Evolutionary conservation across 2,797 vertebrate species (phyloP).

Genomic region (Thamnophis elegans): DNA sequence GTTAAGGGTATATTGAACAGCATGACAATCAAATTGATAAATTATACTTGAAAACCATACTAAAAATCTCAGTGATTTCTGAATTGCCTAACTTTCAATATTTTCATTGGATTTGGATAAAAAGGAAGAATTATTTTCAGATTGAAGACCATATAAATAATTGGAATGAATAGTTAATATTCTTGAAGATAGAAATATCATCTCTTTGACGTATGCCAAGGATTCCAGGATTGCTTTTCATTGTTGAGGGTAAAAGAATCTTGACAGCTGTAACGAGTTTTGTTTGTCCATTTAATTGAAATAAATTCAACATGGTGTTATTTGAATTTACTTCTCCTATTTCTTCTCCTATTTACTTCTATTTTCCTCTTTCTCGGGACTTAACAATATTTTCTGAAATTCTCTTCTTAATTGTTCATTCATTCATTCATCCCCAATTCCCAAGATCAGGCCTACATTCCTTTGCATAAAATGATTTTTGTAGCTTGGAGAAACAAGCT

Average conservation of each 20-base stretch:
- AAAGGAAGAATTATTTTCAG: not conserved
- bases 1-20: not conserved
- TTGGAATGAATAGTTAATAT: not conserved
- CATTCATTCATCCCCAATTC: not conserved
- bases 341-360: not conserved
- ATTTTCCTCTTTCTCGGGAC: not conserved
- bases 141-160: not conserved
- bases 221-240: not conserved
- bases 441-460: not conserved
- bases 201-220: not conserved
- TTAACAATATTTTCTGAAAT: not conserved
- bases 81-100: not conserved
- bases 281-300: not conserved
- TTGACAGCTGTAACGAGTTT: not conserved
- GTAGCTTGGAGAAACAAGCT: not conserved
- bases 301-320: not conserved
- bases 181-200: not conserved
- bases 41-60: not conserved
- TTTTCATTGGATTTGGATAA: not conserved
- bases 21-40: not conserved
- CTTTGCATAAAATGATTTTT: not conserved
- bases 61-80: not conserved
- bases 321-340: not conserved
- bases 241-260: not conserved
- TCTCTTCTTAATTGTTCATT: not conserved